Base-by-base conservation (phyloP, 2,113 vertebrate species). In the Ornithorhynchus anatinus region DNA sequence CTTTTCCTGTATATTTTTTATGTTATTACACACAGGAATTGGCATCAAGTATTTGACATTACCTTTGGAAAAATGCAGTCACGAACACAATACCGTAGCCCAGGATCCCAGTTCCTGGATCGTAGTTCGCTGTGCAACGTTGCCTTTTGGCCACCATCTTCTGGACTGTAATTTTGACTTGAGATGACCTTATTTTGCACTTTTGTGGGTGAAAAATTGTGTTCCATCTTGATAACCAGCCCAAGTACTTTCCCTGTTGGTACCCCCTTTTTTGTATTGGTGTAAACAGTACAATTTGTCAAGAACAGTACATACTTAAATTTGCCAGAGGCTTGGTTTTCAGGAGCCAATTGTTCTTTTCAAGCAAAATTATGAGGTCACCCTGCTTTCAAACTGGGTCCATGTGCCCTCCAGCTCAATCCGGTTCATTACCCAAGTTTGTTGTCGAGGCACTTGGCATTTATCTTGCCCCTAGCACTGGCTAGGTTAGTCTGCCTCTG, bases 181-280 rank as follows among this genome's bases (percentile, higher is more conserved):
- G 85, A 84, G 80, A 70, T 89, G 84, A 80, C 77, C 68, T 88
- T 64, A 61, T 70, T 89, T 81, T 88, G 81, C 92, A 92, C 88
- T 61, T 89, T 87, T 80, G 81, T 92, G 88, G 80, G 84, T 85
- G 72, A 88, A 75, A 82, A 79, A 77, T 88, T 86, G 79, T 89
- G 71, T 71, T 65, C 89, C 82, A 84, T 72, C 77, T n/a, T 86
- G 69, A 67, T 87, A 66, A n/a, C n/a, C 88, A 70, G 80, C 71
- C 86, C 79, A 73, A 86, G 63, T n/a, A n/a, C 69, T 53, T n/a
- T n/a, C n/a, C n/a, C n/a, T n/a, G 62, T 83, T 87, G 84, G 81
- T 89, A 80, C 71, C 82, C 66, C 59, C 69, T 81, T 87, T 40
- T 75, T 29, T 91, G 37, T 87, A 88, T 88, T 84, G 89, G 84